A percentile compares a stretch with the other conserved stretches of the same genome.
These are phyloP conservation scores for Salvator merianae DNA, from an alignment of 2,113 vertebrate genomes.

Conservation along the genomic window DNA sequence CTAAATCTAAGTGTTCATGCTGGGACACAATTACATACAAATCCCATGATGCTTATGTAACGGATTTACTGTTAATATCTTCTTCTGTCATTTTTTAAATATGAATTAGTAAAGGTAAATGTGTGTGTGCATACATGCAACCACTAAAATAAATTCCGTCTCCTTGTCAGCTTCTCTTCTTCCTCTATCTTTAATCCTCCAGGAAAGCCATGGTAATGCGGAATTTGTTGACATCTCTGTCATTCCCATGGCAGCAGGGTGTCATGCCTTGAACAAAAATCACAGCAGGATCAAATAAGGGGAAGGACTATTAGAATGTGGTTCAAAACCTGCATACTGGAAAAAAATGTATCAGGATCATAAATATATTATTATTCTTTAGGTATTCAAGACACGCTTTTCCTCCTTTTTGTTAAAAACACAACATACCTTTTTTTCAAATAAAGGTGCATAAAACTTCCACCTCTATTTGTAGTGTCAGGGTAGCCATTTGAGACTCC, in stretches of 20 bases:
- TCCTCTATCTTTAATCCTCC: slow-evolving; percentile 1
- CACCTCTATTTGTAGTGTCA: too few species aligned
- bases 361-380: too few species aligned
- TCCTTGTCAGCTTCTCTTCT: slow-evolving; percentile 13
- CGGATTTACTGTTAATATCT: slow-evolving; percentile 1
- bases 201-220: not conserved
- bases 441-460: too few species aligned
- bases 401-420: not conserved
- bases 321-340: not conserved
- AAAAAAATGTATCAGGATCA: too few species aligned
- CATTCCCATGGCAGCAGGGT: not conserved
- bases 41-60: not conserved
- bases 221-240: not conserved
- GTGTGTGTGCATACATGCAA: too few species aligned
- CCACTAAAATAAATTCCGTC: slow-evolving; percentile 9
- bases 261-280: not conserved
- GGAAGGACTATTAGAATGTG: not conserved
- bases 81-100: not conserved
- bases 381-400: not conserved
- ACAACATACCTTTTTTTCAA: not conserved
- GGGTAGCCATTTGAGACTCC: too few species aligned
- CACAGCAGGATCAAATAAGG: not conserved
- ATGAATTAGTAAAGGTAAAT: not conserved
- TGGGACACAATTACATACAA: not conserved
- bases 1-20: not conserved